These are phyloP conservation scores for Deroplatys truncata DNA, from an alignment of 2,888 invertebrate species.

Conservation along the genomic window DNA sequence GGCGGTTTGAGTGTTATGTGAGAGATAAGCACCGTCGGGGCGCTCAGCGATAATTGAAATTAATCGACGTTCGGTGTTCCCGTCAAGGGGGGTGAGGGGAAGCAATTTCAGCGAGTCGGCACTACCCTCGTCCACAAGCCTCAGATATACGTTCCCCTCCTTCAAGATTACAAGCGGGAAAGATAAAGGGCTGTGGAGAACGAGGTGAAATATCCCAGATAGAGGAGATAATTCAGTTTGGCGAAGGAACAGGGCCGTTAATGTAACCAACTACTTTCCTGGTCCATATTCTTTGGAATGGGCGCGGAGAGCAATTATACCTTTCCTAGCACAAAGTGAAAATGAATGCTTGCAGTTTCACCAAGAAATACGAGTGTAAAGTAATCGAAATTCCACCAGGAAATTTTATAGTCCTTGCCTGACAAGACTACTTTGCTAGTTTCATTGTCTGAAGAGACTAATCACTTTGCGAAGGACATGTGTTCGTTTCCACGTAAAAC, in stretches of 20 bases:
- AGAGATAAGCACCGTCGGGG: neutral
- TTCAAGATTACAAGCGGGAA: neutral
- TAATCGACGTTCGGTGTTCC: neutral
- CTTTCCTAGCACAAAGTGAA: neutral
- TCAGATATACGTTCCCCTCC: neutral
- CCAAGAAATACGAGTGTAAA: neutral
- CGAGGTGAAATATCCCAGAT: neutral
- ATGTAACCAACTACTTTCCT: neutral
- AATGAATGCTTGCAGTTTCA: neutral
- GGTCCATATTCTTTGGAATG: neutral
- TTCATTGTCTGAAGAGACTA: neutral
- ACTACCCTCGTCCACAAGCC: neutral
- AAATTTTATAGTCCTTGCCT: neutral
- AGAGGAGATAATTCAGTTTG: neutral
- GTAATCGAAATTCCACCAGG: neutral
- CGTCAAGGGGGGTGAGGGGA: neutral
- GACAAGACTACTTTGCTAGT: neutral
- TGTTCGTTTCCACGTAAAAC: neutral
- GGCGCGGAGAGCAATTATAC: neutral
- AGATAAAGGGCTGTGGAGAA: neutral
- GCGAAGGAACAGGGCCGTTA: neutral
- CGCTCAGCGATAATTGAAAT: neutral
- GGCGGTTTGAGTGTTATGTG: neutral
- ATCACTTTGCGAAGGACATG: neutral
- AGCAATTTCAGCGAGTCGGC: neutral